These are phyloP conservation scores for Panzeria rudis DNA, from an alignment of 2,888 invertebrate species.

Conservation along the genomic window DNA sequence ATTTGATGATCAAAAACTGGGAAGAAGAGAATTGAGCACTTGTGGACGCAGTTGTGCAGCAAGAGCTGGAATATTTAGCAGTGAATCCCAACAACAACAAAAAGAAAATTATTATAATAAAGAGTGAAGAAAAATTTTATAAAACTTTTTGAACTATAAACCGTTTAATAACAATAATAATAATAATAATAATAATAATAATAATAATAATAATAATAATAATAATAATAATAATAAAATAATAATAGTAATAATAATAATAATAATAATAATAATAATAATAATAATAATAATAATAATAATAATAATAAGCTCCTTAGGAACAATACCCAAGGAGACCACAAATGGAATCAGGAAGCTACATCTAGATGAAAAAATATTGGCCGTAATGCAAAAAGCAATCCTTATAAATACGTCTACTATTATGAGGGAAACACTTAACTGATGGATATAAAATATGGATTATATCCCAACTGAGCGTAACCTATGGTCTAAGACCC, in stretches of 20 bases:
- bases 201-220: slow-evolving; percentile 5
- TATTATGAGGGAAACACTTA: too few relatives aligned
- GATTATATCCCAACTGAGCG: too few relatives aligned
- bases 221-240: slow-evolving; percentile 9
- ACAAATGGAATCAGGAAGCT: too few relatives aligned
- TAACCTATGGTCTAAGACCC: too few relatives aligned
- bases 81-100: slow-evolving; percentile 84
- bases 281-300: slow-evolving; percentile 7
- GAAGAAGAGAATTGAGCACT: slow-evolving; percentile 89
- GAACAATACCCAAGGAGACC: too few relatives aligned
- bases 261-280: slow-evolving; percentile 4
- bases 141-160: not conserved
- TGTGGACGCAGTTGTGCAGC: slow-evolving; percentile 86
- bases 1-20: slow-evolving; percentile 96
- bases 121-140: slow-evolving; percentile 3
- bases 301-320: slow-evolving; percentile 2
- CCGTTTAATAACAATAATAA: slow-evolving; percentile 3
- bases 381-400: too few relatives aligned
- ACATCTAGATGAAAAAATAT: too few relatives aligned
- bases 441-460: too few relatives aligned
- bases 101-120: slow-evolving; percentile 25
- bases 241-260: slow-evolving; percentile 3
- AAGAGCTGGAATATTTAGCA: slow-evolving; percentile 95
- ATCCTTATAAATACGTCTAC: too few relatives aligned
- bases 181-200: slow-evolving; percentile 5